Conservation (phyloP, 2,888 invertebrate species). For the Zaprionus bogoriensis region DNA sequence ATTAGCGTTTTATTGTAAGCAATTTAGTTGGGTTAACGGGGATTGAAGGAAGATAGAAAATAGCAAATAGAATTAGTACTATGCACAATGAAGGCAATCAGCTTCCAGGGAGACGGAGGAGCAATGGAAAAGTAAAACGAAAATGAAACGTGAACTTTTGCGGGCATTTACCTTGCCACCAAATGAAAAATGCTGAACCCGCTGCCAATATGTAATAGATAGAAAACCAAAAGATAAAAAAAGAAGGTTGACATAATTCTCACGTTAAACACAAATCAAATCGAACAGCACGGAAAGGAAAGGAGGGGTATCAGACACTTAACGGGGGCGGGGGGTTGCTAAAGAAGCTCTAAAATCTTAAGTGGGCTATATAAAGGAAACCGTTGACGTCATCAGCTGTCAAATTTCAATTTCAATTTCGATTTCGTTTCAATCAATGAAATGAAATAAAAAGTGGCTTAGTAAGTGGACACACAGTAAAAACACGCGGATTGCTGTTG, state of each 20-base stretch:
- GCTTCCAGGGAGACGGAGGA: too few species aligned
- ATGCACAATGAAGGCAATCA: slow-evolving; percentile 3
- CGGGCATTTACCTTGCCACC: slow-evolving; percentile 78
- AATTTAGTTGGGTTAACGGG: slow-evolving; percentile 5
- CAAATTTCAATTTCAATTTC: slow-evolving; percentile 60
- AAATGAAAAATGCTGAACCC: slow-evolving; percentile 71
- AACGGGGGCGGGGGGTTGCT: not conserved
- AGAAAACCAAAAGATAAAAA: slow-evolving; percentile 37
- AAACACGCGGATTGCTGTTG: slow-evolving; percentile 18
- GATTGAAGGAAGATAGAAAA: slow-evolving; percentile 21
- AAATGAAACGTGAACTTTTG: slow-evolving; percentile 17
- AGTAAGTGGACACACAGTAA: slow-evolving; percentile 55
- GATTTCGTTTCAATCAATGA: slow-evolving; percentile 61
- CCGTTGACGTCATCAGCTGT: slow-evolving; percentile 49
- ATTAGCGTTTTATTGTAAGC: slow-evolving; percentile 24
- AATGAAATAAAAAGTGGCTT: slow-evolving; percentile 54
- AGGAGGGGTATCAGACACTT: not conserved
- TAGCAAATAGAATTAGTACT: slow-evolving; percentile 28
- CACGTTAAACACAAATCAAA: slow-evolving; percentile 20
- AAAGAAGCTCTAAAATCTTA: slow-evolving; percentile 28
- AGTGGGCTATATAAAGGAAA: slow-evolving; percentile 22
- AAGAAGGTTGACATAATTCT: slow-evolving; percentile 28
- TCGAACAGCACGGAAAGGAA: not conserved
- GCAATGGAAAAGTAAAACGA: slow-evolving; percentile 2
- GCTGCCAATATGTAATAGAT: slow-evolving; percentile 61